A percentile compares a stretch with the other conserved stretches of the same genome.
Evolutionary conservation across 2,797 vertebrate species (phyloP).

Genomic region (Lepus oiostolus): DNA sequence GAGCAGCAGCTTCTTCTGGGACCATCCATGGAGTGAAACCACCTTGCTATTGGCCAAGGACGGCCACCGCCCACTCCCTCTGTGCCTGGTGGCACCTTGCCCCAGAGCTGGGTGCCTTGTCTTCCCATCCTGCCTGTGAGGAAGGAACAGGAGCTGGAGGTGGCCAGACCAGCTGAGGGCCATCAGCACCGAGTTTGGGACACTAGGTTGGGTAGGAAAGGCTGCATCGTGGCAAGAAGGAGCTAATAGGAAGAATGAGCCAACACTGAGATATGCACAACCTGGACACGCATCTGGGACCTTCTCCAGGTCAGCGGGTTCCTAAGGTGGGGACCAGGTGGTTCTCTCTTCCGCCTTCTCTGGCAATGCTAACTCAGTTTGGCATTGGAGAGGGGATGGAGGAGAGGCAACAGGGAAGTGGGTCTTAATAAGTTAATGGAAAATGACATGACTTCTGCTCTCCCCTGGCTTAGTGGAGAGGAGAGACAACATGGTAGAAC

Average conservation of each 20-base stretch:
- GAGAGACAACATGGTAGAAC: not conserved
- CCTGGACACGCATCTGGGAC: not conserved
- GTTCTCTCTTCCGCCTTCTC: not conserved
- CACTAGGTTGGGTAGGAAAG: not conserved
- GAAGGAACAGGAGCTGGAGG: not conserved
- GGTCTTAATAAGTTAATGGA: conserved; percentile 1
- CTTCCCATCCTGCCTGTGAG: not conserved
- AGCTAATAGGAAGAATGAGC: not conserved
- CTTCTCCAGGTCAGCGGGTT: not conserved
- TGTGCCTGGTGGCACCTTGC: not conserved
- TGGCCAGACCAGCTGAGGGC: not conserved
- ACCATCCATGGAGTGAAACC: not conserved
- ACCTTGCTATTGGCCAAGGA: not conserved
- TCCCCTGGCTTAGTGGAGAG: not conserved
- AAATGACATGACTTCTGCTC: not conserved
- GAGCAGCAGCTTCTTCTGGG: not conserved
- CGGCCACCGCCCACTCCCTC: not conserved
- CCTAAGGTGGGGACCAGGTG: not conserved
- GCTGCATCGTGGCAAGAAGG: not conserved
- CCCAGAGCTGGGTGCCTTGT: not conserved
- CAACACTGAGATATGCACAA: not conserved
- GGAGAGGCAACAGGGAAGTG: not conserved
- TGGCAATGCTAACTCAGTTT: not conserved
- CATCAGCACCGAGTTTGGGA: not conserved
- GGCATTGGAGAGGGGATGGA: not conserved